phyloP scores from a whole-genome alignment of 2,888 invertebrate genomes.

The Magallana nippona region DNA sequence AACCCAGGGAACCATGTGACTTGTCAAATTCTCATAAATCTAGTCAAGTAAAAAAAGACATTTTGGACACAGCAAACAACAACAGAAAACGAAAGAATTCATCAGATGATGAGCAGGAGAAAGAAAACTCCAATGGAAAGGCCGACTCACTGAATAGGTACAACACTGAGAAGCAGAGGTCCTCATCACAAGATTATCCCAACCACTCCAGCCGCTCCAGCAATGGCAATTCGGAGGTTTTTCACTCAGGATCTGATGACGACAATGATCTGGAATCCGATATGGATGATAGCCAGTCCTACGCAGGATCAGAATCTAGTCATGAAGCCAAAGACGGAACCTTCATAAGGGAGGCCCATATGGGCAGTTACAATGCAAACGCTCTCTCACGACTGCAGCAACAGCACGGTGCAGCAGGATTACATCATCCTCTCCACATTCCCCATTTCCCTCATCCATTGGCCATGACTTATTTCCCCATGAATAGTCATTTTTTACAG shows the following conservation, averaged over 20 bases:
- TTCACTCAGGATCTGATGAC: constrained; percentile 51
- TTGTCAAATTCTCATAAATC: constrained; percentile 59
- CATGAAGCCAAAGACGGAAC: constrained; percentile 55
- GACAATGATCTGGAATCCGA: constrained; percentile 61
- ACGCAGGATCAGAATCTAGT: constrained; percentile 63
- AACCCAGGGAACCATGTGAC: constrained; percentile 61
- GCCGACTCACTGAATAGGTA: neutral
- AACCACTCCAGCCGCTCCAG: constrained; percentile 26
- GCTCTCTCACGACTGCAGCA: constrained; percentile 57
- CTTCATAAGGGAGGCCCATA: constrained; percentile 51
- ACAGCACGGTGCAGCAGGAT: constrained; percentile 51
- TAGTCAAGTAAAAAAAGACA: constrained; percentile 35
- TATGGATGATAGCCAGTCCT: constrained; percentile 61
- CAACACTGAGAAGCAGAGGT: constrained; percentile 36
- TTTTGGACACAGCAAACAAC: constrained; percentile 39
- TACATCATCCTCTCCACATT: constrained; percentile 68
- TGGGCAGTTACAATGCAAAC: constrained; percentile 57
- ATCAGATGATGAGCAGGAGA: constrained; percentile 55
- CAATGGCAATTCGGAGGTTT: constrained; percentile 31
- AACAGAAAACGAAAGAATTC: constrained; percentile 64
- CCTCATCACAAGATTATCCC: constrained; percentile 11
- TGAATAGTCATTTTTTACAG: constrained; percentile 72
- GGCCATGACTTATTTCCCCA: constrained; percentile 73
- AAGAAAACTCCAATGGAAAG: constrained; percentile 47
- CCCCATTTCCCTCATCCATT: constrained; percentile 73